Evolutionary conservation across 2,888 invertebrate species (phyloP).

Genomic region (Notocelia uddmanniana): DNA sequence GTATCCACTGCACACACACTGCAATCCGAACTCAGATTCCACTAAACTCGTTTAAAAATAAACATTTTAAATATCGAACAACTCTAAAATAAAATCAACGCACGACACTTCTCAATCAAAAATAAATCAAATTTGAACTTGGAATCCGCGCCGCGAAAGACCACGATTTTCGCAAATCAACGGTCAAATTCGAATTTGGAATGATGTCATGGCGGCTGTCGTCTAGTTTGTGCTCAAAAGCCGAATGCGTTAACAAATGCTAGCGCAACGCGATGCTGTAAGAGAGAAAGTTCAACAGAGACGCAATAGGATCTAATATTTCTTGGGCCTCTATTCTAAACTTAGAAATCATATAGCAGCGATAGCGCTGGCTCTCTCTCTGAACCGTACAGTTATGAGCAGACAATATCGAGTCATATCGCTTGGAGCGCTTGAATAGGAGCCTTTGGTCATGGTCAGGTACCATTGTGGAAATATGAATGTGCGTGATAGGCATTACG

Average conservation of each 20-base stretch:
- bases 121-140: conserved; percentile 4
- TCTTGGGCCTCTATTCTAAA: conserved; percentile 47
- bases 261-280: conserved; percentile 77
- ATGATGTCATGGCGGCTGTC: conserved; percentile 55
- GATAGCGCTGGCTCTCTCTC: conserved; percentile 3
- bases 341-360: background rate
- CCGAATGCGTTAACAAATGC: conserved; percentile 67
- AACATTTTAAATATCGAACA: background rate
- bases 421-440: background rate
- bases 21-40: background rate
- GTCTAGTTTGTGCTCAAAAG: conserved; percentile 45
- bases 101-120: background rate
- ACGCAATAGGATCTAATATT: conserved; percentile 55
- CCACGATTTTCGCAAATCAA: conserved; percentile 9
- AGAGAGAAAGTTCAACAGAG: conserved; percentile 79
- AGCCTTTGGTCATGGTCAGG: conserved; percentile 1
- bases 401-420: background rate
- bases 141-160: background rate
- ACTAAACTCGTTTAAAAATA: conserved; percentile 1
- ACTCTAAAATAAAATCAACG: background rate
- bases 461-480: background rate
- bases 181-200: conserved; percentile 48
- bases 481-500: background rate
- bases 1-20: background rate
- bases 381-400: background rate